Conservation (phyloP, 2,113 vertebrate genomes). For the Eudyptes chrysolophus region DNA sequence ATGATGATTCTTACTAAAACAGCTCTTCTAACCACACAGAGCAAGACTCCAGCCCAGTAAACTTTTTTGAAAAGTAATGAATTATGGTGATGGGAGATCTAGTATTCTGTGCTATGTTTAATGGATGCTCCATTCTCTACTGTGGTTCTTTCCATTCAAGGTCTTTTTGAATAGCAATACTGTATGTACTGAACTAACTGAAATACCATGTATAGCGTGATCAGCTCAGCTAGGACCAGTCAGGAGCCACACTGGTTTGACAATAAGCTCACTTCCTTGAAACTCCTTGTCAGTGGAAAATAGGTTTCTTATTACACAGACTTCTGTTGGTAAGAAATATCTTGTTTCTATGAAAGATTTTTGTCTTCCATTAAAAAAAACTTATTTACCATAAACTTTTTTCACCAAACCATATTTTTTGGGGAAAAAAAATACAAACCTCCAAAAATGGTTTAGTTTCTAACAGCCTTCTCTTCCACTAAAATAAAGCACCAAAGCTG, state of each 20-base stretch:
- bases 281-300: background rate
- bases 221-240: background rate
- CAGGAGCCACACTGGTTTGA: background rate
- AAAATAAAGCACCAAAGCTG: background rate
- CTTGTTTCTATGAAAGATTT: background rate
- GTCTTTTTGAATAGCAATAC: background rate
- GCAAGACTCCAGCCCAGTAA: background rate
- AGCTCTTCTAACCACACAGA: background rate
- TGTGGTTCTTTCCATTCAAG: background rate
- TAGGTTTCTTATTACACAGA: background rate
- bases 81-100: background rate
- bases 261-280: background rate
- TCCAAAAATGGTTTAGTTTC: rapidly evolving
- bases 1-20: background rate
- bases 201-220: background rate
- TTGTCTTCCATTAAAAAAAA: background rate
- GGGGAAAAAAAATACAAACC: rapidly evolving
- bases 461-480: background rate
- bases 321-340: background rate
- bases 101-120: background rate
- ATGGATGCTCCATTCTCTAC: background rate
- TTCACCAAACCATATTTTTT: background rate
- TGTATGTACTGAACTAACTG: background rate
- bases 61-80: background rate
- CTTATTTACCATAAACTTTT: background rate